phyloP scores from a whole-genome alignment of 2,888 invertebrate genomes.

The Venusia cambrica region DNA sequence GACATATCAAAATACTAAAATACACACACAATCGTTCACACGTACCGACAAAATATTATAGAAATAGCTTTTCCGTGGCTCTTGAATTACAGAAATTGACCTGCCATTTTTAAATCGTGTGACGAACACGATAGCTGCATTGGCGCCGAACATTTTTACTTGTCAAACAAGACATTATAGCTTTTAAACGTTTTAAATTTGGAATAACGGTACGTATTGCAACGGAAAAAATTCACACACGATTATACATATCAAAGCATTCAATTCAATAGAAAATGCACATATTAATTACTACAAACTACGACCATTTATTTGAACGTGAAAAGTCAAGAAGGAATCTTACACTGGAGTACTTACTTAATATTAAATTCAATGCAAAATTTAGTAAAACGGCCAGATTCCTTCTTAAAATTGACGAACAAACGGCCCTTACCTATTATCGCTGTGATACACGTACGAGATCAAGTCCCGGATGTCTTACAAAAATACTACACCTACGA shows the following conservation, averaged over 20 bases:
- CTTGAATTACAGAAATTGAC: slow-evolving; percentile 9
- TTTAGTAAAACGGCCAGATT: slow-evolving; percentile 37
- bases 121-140: slow-evolving; percentile 4
- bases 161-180: slow-evolving; percentile 21
- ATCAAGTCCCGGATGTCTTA: slow-evolving; percentile 58
- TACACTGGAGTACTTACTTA: slow-evolving; percentile 31
- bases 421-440: slow-evolving; percentile 68
- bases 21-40: slow-evolving; percentile 61
- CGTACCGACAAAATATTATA: slow-evolving; percentile 44
- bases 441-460: slow-evolving; percentile 80
- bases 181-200: neutral
- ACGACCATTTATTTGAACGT: slow-evolving; percentile 46
- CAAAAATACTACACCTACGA: slow-evolving; percentile 76
- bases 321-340: slow-evolving; percentile 54
- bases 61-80: slow-evolving; percentile 40
- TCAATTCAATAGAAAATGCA: slow-evolving; percentile 60
- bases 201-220: slow-evolving; percentile 21
- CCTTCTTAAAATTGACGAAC: slow-evolving; percentile 53
- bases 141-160: slow-evolving; percentile 16
- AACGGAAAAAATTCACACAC: slow-evolving; percentile 23
- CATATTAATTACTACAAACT: slow-evolving; percentile 51
- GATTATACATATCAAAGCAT: slow-evolving; percentile 53
- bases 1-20: slow-evolving; percentile 45
- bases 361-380: slow-evolving; percentile 32
- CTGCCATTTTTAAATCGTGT: slow-evolving; percentile 19